A percentile compares a stretch with the other conserved stretches of the same genome.
These are phyloP conservation scores for Xestia rhomboidea DNA, from an alignment of 2,888 invertebrate genomes.

Conservation along the genomic window DNA sequence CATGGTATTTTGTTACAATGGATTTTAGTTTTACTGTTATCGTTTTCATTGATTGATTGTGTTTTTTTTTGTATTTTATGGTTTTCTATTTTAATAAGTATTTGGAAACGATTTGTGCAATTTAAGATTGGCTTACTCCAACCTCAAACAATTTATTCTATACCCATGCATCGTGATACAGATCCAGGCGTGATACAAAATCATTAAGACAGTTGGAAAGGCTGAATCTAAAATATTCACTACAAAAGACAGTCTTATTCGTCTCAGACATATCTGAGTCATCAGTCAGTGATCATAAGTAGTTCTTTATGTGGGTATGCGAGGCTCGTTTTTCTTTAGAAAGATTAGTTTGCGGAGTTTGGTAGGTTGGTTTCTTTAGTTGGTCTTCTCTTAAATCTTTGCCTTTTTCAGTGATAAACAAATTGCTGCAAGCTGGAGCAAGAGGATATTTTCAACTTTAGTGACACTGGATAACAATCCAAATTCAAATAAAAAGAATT, in stretches of 20 bases:
- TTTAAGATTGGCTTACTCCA: background rate
- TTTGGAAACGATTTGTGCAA: background rate
- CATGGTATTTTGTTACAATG: no score
- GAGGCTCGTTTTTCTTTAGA: background rate
- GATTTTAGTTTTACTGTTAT: background rate
- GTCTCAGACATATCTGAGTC: background rate
- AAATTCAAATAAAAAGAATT: background rate
- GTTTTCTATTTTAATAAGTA: background rate
- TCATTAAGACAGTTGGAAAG: background rate
- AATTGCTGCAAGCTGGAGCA: background rate
- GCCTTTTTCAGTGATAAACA: background rate
- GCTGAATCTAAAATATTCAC: background rate
- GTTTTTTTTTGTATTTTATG: no score
- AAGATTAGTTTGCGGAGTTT: background rate
- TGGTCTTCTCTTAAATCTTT: background rate
- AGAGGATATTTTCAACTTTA: background rate
- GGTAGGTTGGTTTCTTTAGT: no score
- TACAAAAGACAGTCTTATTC: background rate
- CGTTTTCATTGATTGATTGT: background rate
- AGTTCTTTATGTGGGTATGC: no score
- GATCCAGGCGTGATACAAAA: background rate
- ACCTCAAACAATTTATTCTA: background rate
- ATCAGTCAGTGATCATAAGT: no score
- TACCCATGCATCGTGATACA: no score
- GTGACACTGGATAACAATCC: no score